These are phyloP conservation scores for Nemapogon koenigi DNA, from an alignment of 2,888 invertebrate genomes.

Conservation along the genomic window DNA sequence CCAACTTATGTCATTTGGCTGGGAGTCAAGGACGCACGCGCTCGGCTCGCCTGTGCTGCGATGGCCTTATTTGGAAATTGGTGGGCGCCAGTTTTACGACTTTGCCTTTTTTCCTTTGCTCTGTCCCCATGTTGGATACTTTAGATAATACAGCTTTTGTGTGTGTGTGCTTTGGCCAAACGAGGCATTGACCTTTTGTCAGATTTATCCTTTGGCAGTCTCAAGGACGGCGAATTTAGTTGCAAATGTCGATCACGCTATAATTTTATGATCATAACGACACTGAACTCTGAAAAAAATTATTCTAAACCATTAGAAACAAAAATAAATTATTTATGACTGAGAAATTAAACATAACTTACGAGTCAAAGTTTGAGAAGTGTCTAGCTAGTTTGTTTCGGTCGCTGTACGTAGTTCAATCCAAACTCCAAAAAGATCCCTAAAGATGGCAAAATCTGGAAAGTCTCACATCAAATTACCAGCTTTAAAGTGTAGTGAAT, in stretches of 20 bases:
- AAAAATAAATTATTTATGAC: too few relatives aligned
- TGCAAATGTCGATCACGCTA: too few relatives aligned
- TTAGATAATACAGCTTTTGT: slow-evolving; percentile 37
- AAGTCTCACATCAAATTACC: slow-evolving; percentile 63
- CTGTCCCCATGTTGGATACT: slow-evolving; percentile 47
- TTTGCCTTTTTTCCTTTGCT: slow-evolving; percentile 56
- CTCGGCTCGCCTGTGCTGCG: slow-evolving; percentile 45
- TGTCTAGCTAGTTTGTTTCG: not conserved
- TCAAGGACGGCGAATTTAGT: too few relatives aligned
- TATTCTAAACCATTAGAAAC: too few relatives aligned
- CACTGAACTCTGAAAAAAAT: too few relatives aligned
- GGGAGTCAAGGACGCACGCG: slow-evolving; percentile 58
- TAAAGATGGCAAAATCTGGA: slow-evolving; percentile 59
- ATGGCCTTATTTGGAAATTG: slow-evolving; percentile 60
- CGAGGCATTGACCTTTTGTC: slow-evolving; percentile 36
- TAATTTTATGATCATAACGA: too few relatives aligned
- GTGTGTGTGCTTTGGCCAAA: slow-evolving; percentile 31
- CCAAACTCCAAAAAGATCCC: slow-evolving; percentile 51
- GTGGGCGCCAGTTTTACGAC: slow-evolving; percentile 64
- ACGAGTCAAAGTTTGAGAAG: too few relatives aligned
- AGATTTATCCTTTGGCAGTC: slow-evolving; percentile 28
- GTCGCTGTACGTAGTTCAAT: slow-evolving; percentile 55
- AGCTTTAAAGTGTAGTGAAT: slow-evolving; percentile 58
- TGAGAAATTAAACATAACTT: too few relatives aligned
- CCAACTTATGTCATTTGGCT: slow-evolving; percentile 64